Evolutionary conservation across 2,888 invertebrate species (phyloP), one percentile per base, ranked within the genome.

Genomic region (Parnassius glacialis): DNA sequence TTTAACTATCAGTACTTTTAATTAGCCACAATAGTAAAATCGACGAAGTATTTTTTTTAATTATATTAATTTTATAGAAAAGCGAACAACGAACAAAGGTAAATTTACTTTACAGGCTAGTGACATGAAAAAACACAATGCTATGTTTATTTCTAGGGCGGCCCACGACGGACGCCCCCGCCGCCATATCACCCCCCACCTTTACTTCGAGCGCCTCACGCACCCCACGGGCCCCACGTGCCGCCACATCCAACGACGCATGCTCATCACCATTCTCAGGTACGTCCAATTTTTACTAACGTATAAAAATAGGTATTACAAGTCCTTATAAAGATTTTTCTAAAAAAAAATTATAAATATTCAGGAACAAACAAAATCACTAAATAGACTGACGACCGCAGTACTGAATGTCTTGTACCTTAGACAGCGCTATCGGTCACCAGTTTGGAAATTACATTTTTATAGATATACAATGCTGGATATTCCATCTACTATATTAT

Each of bases 171-270:
- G 74, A 94, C 95, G 63, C 95, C 96, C 64, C 96, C 96, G 65
- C 96, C 96, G 59, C 96, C 96, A 16, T 96, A 96, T 83, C 95
- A 95, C 63, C 93, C 94, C 66, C 94, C 94, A 64, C 89, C 90
- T 65, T 74, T 86, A 69, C 70, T 76, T 68, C 80, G 88, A 2
- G 80, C 85, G 51, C 88, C 87, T 45, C 85, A 82, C 59, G 71
- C 73, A 60, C 72, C 66, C 47, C 67, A 64, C 11, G 43, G 48
- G 34, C 20, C 62, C 7, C 67, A 64, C 65, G 48, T 63, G 41
- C 75, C 78, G 34, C 76, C 71, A 41, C 85, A 84, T 55, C 77
- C 75, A 0, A 70, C 72, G 3, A 74, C 75, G 13, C 89, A 83
- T 64, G 73, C 71, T 2, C 85, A 81, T 57, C 83, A 83, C 55